Evolutionary conservation across 2,113 vertebrate species (phyloP).

Genomic region (Oriolus oriolus): DNA sequence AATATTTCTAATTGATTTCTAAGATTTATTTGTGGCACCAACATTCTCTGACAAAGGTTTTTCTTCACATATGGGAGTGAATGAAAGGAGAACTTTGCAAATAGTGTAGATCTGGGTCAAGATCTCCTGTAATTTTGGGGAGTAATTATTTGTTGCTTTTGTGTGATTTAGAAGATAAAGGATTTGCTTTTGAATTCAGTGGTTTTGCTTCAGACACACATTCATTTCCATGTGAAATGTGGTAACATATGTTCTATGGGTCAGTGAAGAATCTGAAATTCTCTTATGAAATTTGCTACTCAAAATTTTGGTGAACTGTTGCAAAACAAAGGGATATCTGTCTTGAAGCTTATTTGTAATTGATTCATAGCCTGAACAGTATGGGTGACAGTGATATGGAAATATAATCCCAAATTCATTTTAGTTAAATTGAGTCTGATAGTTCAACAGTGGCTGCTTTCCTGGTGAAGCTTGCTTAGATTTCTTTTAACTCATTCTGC

Average conservation of each 20-base stretch:
- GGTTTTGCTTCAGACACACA: background rate
- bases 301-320: background rate
- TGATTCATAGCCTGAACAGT: background rate
- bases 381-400: background rate
- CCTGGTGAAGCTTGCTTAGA: background rate
- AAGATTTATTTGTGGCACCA: background rate
- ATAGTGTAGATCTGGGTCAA: background rate
- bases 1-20: background rate
- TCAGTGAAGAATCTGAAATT: background rate
- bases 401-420: background rate
- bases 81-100: background rate
- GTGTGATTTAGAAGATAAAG: background rate
- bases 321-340: background rate
- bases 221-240: background rate
- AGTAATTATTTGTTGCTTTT: background rate
- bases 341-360: background rate
- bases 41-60: background rate
- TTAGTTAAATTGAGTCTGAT: background rate
- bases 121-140: background rate
- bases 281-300: background rate
- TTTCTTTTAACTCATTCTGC: background rate
- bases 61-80: background rate
- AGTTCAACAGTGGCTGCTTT: background rate
- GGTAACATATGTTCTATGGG: background rate
- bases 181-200: background rate